Percentiles rank a stretch among this genome's conserved stretches.
Conservation (phyloP, 2,113 vertebrate species). For the Marmota flaviventris region DNA sequence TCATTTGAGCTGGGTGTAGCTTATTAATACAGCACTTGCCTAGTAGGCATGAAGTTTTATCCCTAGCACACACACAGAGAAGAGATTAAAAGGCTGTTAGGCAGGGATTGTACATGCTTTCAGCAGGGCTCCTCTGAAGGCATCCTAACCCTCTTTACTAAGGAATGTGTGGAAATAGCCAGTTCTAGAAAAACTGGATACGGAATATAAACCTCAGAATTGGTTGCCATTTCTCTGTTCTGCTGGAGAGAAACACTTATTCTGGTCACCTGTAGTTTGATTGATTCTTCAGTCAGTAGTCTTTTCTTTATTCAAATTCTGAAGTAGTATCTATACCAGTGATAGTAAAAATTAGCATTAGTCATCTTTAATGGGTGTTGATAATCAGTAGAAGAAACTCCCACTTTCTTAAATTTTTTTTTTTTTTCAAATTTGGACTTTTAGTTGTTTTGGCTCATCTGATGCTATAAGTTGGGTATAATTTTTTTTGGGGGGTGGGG, state of each 20-base stretch:
- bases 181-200: not conserved
- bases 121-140: not conserved
- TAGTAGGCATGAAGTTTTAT: not conserved
- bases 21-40: not conserved
- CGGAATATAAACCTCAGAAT: rapidly evolving
- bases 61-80: not conserved
- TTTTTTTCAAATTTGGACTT: not conserved
- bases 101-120: not conserved
- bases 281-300: not conserved
- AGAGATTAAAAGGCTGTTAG: not conserved
- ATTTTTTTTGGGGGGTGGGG: not conserved
- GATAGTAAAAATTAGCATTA: not conserved
- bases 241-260: not conserved
- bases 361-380: not conserved
- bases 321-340: not conserved
- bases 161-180: not conserved
- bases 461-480: not conserved
- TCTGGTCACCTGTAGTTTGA: not conserved
- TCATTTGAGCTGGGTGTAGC: not conserved
- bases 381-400: not conserved
- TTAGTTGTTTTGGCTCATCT: not conserved
- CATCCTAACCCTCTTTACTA: not conserved
- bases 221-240: not conserved
- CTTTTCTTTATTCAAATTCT: not conserved
- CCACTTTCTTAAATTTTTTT: not conserved